Evolutionary conservation across 2,888 invertebrate species (phyloP), one percentile per base, ranked within the genome.

Genomic region (Drosophila paramelanica): DNA sequence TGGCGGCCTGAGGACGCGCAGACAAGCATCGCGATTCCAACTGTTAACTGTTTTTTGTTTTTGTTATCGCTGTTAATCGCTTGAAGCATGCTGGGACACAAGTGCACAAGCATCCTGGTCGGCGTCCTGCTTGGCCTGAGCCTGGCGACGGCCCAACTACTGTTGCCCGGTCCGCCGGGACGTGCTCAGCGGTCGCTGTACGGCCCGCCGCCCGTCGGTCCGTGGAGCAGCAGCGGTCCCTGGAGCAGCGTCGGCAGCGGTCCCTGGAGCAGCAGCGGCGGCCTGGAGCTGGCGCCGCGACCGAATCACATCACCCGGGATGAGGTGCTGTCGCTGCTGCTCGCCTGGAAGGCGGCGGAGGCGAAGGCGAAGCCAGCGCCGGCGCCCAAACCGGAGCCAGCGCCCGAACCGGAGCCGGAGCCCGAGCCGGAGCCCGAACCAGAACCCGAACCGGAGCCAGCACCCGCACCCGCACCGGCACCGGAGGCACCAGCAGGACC

Each of bases 361-460:
- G 66, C 59, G 0, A 79, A 50, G n/a, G 81, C 90, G 6, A 45
- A 23, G 5, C 89, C 92, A 0, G 91, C 93, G 67, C 89, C 93
- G 0, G 78, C 74, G 8, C 77, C 91, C 0, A 79, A 56, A 25
- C 87, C 81, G 1, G 73, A 53, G 10, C 79, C 81, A 1, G 73
- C 67, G 10, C 75, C 66, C 0, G 87, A 72, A 33, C 90, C 92
- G 0, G 93, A 93, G 62, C 90, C 91, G 0, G 88, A 84, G 0
- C 68, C 91, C 0, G 88, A 83, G 1, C 58, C 83, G 0, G 73
- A 60, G 17, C 60, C 75, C 0, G 68, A 67, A n/a, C 69, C 74
- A 0, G 79, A 71, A 10, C 91, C 92, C 43, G 89, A 93, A 69
- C 92, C 94, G 55, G 90, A 88, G 45, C 90, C 88, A 2, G 80